Conservation (phyloP, 2,888 invertebrate species). For the Synanthedon vespiformis region DNA sequence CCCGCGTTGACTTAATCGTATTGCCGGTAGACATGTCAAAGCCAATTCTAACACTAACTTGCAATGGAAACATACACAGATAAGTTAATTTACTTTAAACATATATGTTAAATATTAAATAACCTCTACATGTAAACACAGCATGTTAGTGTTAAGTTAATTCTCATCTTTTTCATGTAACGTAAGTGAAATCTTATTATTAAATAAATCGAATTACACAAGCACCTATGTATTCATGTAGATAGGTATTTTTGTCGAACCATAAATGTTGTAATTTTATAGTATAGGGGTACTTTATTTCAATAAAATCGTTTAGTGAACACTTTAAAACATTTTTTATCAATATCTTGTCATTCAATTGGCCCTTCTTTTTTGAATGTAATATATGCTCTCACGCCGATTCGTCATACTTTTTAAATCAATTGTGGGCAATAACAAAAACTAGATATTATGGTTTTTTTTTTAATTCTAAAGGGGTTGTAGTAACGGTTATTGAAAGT, state of each 20-base stretch:
- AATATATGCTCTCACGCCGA: constrained; percentile 41
- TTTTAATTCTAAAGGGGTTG: too few species aligned
- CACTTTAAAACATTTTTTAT: constrained; percentile 36
- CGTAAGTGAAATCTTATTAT: too few species aligned
- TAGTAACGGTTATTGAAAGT: too few species aligned
- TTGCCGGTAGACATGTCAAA: constrained; percentile 35
- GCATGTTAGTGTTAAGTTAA: too few species aligned
- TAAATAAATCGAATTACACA: too few species aligned
- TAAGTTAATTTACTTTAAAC: background rate
- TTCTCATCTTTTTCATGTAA: too few species aligned
- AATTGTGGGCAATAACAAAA: constrained; percentile 36
- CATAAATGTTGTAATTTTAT: too few species aligned
- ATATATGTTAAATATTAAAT: too few species aligned
- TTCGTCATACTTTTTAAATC: constrained; percentile 56
- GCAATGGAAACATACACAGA: background rate
- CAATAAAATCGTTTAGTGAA: constrained; percentile 34
- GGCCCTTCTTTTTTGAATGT: constrained; percentile 17
- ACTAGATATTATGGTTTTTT: constrained; percentile 7
- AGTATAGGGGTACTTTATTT: constrained; percentile 33
- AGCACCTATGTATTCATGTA: too few species aligned
- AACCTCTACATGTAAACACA: too few species aligned
- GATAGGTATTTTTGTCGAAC: too few species aligned
- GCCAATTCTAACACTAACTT: background rate
- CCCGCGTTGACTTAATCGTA: constrained; percentile 41
- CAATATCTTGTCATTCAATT: constrained; percentile 30